Conservation (phyloP, 1,140 invertebrate species). For the Tetraneura akinire region DNA sequence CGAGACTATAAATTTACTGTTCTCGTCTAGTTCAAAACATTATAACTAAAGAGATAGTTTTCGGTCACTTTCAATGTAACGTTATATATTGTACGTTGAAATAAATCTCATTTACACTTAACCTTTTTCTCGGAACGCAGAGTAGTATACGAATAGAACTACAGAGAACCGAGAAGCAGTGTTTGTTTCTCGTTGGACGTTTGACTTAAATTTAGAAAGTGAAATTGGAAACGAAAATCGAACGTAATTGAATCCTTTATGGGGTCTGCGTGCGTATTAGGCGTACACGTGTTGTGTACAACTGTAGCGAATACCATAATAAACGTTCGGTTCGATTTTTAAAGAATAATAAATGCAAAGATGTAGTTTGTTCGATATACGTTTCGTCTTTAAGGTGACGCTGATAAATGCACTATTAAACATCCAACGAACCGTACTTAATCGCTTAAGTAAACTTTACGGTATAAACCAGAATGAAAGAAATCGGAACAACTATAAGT, state of each 20-base stretch:
- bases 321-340: neutral
- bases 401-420: slow-evolving; percentile 37
- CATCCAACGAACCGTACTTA: slow-evolving; percentile 27
- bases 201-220: neutral
- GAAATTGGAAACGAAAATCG: neutral
- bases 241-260: neutral
- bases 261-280: neutral
- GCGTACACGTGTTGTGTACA: neutral
- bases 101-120: too few relatives aligned
- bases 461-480: neutral
- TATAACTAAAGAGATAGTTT: too few relatives aligned
- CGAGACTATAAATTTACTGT: too few relatives aligned
- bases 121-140: too few relatives aligned
- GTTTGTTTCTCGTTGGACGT: neutral
- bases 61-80: too few relatives aligned
- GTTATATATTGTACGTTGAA: too few relatives aligned
- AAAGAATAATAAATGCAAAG: neutral
- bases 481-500: neutral
- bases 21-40: too few relatives aligned
- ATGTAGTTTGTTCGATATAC: neutral
- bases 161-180: too few relatives aligned
- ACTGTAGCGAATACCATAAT: neutral
- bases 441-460: slow-evolving; percentile 33
- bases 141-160: too few relatives aligned
- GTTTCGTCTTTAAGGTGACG: neutral